Evolutionary conservation across 2,113 vertebrate species (phyloP).

Genomic region (Perca fluviatilis): DNA sequence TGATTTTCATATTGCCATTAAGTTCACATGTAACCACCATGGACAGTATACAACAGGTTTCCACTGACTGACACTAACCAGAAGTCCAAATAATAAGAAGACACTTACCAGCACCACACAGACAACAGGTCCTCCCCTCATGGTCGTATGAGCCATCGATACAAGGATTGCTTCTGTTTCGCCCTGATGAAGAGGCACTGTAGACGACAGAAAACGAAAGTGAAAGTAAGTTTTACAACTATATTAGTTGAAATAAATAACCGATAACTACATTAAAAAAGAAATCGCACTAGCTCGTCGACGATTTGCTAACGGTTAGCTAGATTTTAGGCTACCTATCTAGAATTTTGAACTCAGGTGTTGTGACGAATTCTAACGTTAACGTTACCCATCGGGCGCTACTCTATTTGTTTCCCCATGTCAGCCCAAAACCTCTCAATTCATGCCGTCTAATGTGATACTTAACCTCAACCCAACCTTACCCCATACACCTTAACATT

Average conservation of each 20-base stretch:
- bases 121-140: conserved; percentile 38
- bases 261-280: too few species aligned
- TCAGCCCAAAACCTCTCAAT: too few species aligned
- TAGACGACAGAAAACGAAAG: neutral
- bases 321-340: too few species aligned
- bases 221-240: neutral
- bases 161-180: conserved; percentile 22
- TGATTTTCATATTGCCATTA: neutral
- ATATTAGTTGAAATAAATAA: too few species aligned
- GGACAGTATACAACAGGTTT: too few species aligned
- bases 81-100: neutral
- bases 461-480: neutral
- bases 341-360: neutral
- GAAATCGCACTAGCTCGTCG: too few species aligned
- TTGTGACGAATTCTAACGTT: neutral
- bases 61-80: too few species aligned
- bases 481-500: neutral
- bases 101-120: conserved; percentile 63
- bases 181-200: neutral
- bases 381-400: too few species aligned
- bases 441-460: neutral
- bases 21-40: neutral
- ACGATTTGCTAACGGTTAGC: neutral
- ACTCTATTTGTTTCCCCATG: too few species aligned
- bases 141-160: conserved; percentile 23